Conservation (phyloP, 2,888 invertebrate genomes). For the Atherix ibis region DNA sequence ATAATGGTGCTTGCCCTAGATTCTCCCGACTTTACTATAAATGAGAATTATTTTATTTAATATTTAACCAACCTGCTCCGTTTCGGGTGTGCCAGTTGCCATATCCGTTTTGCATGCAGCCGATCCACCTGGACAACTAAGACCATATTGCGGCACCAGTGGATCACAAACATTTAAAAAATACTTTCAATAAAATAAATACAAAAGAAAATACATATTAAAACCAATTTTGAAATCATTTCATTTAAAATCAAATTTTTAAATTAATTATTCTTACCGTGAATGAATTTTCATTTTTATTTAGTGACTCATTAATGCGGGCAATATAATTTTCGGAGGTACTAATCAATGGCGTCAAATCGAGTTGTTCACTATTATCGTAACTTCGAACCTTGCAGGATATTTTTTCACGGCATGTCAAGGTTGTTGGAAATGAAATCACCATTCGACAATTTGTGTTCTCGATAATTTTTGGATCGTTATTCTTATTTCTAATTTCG, state of each 20-base stretch:
- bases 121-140: constrained; percentile 29
- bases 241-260: neutral
- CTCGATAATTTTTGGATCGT: constrained; percentile 27
- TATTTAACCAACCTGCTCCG: no score
- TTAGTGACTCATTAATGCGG: constrained; percentile 19
- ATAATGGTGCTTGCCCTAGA: no score
- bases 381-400: constrained; percentile 22
- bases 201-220: constrained; percentile 3
- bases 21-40: no score
- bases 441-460: constrained; percentile 30
- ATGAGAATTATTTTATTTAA: no score
- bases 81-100: constrained; percentile 21
- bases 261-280: constrained; percentile 19
- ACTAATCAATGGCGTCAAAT: constrained; percentile 30
- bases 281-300: constrained; percentile 21
- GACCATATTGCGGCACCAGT: constrained; percentile 27
- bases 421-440: constrained; percentile 29
- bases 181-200: constrained; percentile 16
- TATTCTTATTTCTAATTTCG: constrained; percentile 13
- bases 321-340: constrained; percentile 29
- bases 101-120: constrained; percentile 26
- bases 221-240: neutral
- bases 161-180: constrained; percentile 32
- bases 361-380: constrained; percentile 18
- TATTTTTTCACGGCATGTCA: constrained; percentile 29